Conservation (phyloP, 2,113 vertebrate genomes). For the Phyllostomus hastatus region DNA sequence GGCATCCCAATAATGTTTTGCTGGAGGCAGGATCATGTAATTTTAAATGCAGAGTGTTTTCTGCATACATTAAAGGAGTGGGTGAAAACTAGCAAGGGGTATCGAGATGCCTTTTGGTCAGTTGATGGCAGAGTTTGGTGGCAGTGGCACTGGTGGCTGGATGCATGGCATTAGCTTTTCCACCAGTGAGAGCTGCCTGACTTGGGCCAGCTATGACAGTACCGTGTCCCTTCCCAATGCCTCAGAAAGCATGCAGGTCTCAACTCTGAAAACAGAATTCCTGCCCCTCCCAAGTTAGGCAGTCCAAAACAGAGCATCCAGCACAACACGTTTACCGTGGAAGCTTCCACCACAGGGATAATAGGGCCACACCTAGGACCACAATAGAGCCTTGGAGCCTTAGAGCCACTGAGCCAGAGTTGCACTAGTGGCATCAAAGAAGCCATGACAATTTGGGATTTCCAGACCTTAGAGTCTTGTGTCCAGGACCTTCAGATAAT, state of each 20-base stretch:
- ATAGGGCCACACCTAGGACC: constrained; percentile 90
- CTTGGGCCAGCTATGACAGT: constrained; percentile 98
- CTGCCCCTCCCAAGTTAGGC: too few species aligned
- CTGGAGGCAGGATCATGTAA: constrained; percentile 97
- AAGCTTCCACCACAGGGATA: constrained; percentile 93
- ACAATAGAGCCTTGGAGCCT: constrained; percentile 91
- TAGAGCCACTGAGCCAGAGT: constrained; percentile 93
- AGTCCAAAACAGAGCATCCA: not conserved
- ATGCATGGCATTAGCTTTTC: constrained; percentile 98
- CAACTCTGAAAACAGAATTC: too few species aligned
- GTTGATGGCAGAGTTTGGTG: constrained; percentile 96
- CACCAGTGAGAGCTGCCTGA: constrained; percentile 94
- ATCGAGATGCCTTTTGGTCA: constrained; percentile 99
- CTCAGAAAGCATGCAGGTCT: constrained; percentile 90
- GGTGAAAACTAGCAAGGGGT: constrained; percentile 98
- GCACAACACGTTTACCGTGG: constrained; percentile 83
- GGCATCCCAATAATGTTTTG: constrained; percentile 93
- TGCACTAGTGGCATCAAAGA: constrained; percentile 92
- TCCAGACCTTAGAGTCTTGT: constrained; percentile 93
- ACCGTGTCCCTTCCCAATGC: constrained; percentile 96
- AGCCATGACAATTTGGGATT: constrained; percentile 94
- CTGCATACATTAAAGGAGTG: constrained; percentile 99
- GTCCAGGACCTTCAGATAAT: constrained; percentile 92
- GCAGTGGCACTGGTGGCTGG: constrained; percentile 95
- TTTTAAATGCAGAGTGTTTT: constrained; percentile 99